Percentiles rank a stretch among this genome's conserved stretches.
These are phyloP conservation scores for Malacoraja senta DNA, from an alignment of 2,797 vertebrate genomes.

Conservation along the genomic window DNA sequence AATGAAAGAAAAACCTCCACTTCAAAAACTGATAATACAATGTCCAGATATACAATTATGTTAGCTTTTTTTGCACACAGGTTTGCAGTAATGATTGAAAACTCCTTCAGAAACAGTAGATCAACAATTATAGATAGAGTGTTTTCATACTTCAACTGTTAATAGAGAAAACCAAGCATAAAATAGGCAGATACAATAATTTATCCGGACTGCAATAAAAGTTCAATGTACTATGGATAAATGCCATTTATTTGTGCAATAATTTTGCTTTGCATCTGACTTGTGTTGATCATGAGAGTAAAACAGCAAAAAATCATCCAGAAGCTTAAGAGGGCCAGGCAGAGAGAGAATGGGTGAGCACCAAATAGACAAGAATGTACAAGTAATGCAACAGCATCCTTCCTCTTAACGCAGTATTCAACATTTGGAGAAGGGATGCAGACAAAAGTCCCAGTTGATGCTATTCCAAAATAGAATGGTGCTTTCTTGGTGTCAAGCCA, in stretches of 20 bases:
- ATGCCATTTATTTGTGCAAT: not conserved
- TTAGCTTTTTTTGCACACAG: not conserved
- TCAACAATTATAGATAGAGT: not conserved
- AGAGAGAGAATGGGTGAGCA: too few relatives aligned
- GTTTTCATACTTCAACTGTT: not conserved
- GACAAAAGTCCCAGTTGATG: too few relatives aligned
- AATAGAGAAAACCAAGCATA: not conserved
- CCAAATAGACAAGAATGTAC: too few relatives aligned
- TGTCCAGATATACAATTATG: not conserved
- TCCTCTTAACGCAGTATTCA: too few relatives aligned
- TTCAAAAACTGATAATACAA: not conserved
- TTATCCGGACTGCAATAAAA: not conserved
- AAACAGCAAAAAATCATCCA: not conserved
- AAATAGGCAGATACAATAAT: not conserved
- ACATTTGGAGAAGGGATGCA: too few relatives aligned
- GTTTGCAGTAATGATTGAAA: not conserved
- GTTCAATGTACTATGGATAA: not conserved
- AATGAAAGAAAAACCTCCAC: not conserved
- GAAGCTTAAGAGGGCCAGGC: too few relatives aligned
- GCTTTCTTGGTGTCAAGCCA: too few relatives aligned
- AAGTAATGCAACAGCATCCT: too few relatives aligned
- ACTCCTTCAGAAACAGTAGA: not conserved
- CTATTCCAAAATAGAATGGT: too few relatives aligned
- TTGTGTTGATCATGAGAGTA: not conserved
- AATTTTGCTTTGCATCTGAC: not conserved